Conservation (phyloP, 2,113 vertebrate species). For the Apodemus sylvaticus region DNA sequence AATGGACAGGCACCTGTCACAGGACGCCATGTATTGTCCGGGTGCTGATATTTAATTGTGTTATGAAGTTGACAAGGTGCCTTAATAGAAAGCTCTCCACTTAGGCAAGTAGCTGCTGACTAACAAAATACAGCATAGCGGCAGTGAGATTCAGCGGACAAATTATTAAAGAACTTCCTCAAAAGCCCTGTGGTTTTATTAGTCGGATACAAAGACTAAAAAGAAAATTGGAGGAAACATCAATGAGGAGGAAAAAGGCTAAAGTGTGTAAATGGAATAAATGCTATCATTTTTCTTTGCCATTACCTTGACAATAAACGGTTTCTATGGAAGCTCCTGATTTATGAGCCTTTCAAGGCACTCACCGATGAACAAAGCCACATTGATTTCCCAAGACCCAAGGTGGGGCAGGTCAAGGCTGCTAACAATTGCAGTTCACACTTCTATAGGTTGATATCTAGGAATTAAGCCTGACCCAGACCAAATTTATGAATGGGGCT, state of each 20-base stretch:
- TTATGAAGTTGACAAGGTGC: not conserved
- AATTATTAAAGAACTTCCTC: conserved; percentile 29
- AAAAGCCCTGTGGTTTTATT: not conserved
- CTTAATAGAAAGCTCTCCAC: conserved; percentile 27
- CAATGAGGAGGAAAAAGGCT: conserved; percentile 64
- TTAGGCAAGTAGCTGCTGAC: not conserved
- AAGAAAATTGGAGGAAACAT: conserved; percentile 50
- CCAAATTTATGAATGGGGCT: conserved; percentile 75
- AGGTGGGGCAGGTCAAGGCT: conserved; percentile 76
- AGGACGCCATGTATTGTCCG: not conserved
- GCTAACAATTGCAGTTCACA: conserved; percentile 68
- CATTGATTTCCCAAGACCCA: conserved; percentile 73
- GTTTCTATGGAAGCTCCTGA: conserved; percentile 68
- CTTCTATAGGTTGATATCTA: conserved; percentile 65
- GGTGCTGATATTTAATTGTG: not conserved
- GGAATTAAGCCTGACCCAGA: conserved; percentile 67
- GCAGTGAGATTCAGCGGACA: not conserved
- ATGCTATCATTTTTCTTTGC: conserved; percentile 76
- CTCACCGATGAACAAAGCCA: conserved; percentile 74
- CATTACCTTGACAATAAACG: conserved; percentile 76
- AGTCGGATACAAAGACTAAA: not conserved
- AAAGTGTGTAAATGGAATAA: conserved; percentile 71
- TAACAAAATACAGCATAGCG: not conserved
- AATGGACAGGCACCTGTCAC: not conserved
- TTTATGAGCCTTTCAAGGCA: conserved; percentile 74